These are phyloP conservation scores for Drosophila malerkotliana DNA, from an alignment of 1,140 invertebrate species.

Conservation along the genomic window DNA sequence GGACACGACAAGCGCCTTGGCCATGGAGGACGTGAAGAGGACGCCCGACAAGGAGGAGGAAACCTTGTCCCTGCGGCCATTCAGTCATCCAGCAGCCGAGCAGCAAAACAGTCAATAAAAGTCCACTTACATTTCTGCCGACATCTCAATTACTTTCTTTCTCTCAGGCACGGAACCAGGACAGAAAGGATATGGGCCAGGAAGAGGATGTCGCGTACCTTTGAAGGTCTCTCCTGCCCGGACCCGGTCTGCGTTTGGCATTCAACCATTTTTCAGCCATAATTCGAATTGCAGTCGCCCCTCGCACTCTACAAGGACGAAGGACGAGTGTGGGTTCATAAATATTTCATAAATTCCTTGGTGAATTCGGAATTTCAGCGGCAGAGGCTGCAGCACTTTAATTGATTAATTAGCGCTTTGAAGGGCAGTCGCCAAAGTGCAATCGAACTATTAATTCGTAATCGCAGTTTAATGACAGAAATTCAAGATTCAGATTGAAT, in stretches of 20 bases:
- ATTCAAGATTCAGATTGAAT: no score
- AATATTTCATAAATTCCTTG: constrained; percentile 36
- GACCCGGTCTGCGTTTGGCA: constrained; percentile 27
- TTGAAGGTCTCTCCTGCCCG: constrained; percentile 4
- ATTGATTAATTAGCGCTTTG: constrained; percentile 26
- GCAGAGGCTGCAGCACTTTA: constrained; percentile 19
- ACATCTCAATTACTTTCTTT: constrained; percentile 78
- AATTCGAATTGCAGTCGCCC: constrained; percentile 35
- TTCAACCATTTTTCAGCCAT: constrained; percentile 7
- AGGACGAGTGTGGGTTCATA: constrained; percentile 1
- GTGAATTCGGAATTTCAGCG: constrained; percentile 17
- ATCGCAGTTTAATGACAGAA: neutral
- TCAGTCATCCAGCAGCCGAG: constrained; percentile 31
- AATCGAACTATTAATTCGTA: neutral
- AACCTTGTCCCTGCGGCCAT: constrained; percentile 37
- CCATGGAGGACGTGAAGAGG: neutral
- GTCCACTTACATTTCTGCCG: constrained; percentile 80
- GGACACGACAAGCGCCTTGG: constrained; percentile 51
- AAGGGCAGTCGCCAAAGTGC: neutral
- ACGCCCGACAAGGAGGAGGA: neutral
- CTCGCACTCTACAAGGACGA: no score
- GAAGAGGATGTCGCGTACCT: constrained; percentile 1
- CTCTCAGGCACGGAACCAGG: constrained; percentile 38
- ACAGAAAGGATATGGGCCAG: neutral
- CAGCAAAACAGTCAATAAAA: constrained; percentile 77